Percentiles rank a stretch among this genome's conserved stretches.
phyloP scores from a whole-genome alignment of 2,888 invertebrate genomes.

The Atrina japonica region DNA sequence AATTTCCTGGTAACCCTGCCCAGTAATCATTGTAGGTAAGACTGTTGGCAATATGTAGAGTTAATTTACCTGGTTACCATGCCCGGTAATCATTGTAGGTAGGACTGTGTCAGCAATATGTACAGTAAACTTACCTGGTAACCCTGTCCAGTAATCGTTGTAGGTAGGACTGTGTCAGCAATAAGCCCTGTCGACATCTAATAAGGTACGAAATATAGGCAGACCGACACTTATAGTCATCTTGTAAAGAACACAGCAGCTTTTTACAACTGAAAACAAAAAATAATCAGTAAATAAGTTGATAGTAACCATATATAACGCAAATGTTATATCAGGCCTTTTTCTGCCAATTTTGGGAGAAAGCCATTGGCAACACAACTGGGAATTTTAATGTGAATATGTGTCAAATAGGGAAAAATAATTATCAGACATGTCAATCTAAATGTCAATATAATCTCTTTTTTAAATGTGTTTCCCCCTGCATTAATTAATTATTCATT shows the following conservation, averaged over 20 bases:
- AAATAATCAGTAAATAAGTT: too few relatives aligned
- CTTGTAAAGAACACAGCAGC: constrained; percentile 87
- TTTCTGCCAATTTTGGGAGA: too few relatives aligned
- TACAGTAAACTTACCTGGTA: constrained; percentile 75
- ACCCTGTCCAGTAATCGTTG: constrained; percentile 83
- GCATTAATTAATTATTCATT: too few relatives aligned
- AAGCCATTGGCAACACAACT: too few relatives aligned
- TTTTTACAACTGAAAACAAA: constrained; percentile 85
- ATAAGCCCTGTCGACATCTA: constrained; percentile 88
- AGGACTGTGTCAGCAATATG: constrained; percentile 43
- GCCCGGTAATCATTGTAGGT: background rate
- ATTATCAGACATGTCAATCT: too few relatives aligned
- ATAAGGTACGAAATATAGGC: constrained; percentile 91
- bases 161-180: constrained; percentile 88
- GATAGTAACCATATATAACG: too few relatives aligned
- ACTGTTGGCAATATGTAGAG: too few relatives aligned
- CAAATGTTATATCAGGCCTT: too few relatives aligned
- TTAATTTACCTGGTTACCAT: constrained; percentile 44
- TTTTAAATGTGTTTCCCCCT: too few relatives aligned
- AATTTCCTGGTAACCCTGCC: constrained; percentile 40
- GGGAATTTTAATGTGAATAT: too few relatives aligned
- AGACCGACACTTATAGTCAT: constrained; percentile 89
- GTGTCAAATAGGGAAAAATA: too few relatives aligned
- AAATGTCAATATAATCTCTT: too few relatives aligned
- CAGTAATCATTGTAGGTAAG: background rate